Evolutionary conservation across 2,888 invertebrate species (phyloP).

Genomic region (Caenorhabditis angaria): DNA sequence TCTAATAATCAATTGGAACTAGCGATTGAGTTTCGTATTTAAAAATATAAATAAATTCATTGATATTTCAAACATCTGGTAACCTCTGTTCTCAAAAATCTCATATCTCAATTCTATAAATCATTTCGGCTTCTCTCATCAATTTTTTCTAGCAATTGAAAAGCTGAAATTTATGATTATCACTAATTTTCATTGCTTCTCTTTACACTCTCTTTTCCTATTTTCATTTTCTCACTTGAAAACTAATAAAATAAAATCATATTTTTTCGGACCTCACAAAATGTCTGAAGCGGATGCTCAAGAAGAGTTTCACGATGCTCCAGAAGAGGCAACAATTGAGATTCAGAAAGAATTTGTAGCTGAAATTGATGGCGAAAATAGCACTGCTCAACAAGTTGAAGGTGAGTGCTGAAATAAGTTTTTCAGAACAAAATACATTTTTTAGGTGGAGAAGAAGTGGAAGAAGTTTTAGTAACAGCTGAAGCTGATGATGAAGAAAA

Average conservation of each 20-base stretch:
- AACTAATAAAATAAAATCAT: too few species aligned
- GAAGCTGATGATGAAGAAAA: conserved; percentile 52
- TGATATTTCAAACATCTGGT: conserved; percentile 1
- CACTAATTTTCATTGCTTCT: background rate
- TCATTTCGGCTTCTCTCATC: conserved; percentile 15
- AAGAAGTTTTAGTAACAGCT: conserved; percentile 41
- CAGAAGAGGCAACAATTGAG: conserved; percentile 55
- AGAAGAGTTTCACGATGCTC: conserved; percentile 57
- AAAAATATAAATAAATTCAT: background rate
- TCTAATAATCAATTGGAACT: background rate
- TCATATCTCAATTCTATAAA: conserved; percentile 11
- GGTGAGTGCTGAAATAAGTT: background rate
- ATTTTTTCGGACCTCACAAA: conserved; percentile 15
- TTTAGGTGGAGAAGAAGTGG: conserved; percentile 15
- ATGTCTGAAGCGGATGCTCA: conserved; percentile 57
- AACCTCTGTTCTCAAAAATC: conserved; percentile 7
- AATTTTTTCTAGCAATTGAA: conserved; percentile 8
- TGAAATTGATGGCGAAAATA: conserved; percentile 39
- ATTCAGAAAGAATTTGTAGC: conserved; percentile 44
- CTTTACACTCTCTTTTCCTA: conserved; percentile 12
- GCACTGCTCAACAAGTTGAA: conserved; percentile 25
- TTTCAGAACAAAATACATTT: conserved; percentile 4
- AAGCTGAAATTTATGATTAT: conserved; percentile 18
- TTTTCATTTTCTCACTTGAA: conserved; percentile 11
- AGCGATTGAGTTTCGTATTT: background rate